Percentiles rank a stretch among this genome's conserved stretches.
Evolutionary conservation across 2,113 vertebrate species (phyloP).

Genomic region (Cinclus cinclus): DNA sequence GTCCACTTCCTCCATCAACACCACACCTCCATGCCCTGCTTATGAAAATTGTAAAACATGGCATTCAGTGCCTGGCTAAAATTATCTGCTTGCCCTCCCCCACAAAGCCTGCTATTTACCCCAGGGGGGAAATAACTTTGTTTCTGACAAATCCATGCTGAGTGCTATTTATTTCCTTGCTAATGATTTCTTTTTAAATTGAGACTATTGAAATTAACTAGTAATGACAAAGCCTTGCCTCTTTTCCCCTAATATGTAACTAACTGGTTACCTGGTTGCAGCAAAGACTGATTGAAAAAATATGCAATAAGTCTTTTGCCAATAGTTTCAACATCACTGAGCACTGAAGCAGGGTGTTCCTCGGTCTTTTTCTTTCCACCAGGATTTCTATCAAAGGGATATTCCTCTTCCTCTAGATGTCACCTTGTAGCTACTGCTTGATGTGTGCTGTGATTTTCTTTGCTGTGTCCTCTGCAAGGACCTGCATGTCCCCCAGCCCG

Average conservation of each 20-base stretch:
- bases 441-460: background rate
- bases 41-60: background rate
- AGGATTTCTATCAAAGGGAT: background rate
- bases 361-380: background rate
- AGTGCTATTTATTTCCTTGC: background rate
- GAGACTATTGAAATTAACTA: background rate
- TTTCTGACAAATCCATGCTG: background rate
- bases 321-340: background rate
- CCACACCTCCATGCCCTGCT: background rate
- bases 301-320: background rate
- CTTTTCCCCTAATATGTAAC: background rate
- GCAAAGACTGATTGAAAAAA: background rate
- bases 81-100: fast-evolving
- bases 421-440: background rate
- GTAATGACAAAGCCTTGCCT: background rate
- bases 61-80: background rate
- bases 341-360: fast-evolving
- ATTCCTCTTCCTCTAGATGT: background rate
- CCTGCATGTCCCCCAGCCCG: background rate
- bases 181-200: background rate
- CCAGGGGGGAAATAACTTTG: background rate
- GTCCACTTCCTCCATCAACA: background rate
- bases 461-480: background rate
- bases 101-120: background rate
- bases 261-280: background rate